Base-by-base conservation (phyloP, 2,888 invertebrate species). In the Galeopsomyia nigrocyanea region DNA sequence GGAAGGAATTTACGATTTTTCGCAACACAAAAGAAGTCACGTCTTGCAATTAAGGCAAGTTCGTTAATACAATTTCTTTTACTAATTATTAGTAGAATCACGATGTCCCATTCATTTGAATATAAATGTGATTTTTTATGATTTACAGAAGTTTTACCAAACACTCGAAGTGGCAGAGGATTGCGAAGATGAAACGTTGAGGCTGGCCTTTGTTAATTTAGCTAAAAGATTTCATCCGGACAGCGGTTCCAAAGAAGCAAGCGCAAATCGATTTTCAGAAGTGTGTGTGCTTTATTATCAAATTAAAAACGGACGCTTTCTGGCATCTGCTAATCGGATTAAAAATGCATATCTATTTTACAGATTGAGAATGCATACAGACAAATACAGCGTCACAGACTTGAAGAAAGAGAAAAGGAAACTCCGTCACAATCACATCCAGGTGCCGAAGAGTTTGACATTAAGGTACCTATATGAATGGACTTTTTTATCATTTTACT, bases 141-240 rank as follows among this genome's bases (percentile, higher is more conserved):
- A 49, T 46, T 74, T 71, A 0, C 58, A 94, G 94, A 90, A 91
- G 87, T 92, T 91, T 79, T 95, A 91, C 82, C 87, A 88, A 77
- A 86, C 91, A 50, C 87, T 96, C 47, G 91, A 91, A 68, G 88
- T 96, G 47, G 87, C 90, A 0, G 88, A 91, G 77, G 87, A 90
- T 67, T 91, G 94, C 22, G 92, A 93, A 77, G 92, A 94, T 84
- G 92, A 93, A 80, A 90, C 90, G 26, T 90, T 95, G 10, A 89
- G 93, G 66, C 84, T 89, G 77, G 92, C 94, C 1, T 96, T 94
- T 82, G 87, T 96, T 61, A 87, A 89, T 67, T 87, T 95, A 53
- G 95, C 93, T 0, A 96, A 95, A 84, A 90, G 90, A 78, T 95
- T 91, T 80, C 96, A 97, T 86, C 96, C 97, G 0, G 97, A 97